These are phyloP conservation scores for Plecturocebus donacophilus DNA, from an alignment of 2,113 vertebrate species.

Conservation along the genomic window DNA sequence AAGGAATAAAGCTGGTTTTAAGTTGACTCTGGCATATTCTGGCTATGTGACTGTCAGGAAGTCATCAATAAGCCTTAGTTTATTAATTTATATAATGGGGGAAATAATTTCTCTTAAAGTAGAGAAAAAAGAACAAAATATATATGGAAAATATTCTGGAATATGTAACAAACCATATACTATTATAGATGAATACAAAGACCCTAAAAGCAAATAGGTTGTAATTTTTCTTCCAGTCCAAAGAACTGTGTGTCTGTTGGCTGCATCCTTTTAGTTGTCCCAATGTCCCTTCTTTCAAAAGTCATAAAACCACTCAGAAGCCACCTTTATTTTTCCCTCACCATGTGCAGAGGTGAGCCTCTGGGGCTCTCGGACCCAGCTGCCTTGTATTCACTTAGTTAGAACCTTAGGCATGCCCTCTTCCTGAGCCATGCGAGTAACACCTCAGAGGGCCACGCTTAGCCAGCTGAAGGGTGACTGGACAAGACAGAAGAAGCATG, in stretches of 20 bases:
- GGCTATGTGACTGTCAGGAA: not conserved
- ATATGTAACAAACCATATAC: not conserved
- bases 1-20: not conserved
- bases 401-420: not conserved
- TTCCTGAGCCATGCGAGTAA: not conserved
- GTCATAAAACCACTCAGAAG: not conserved
- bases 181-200: not conserved
- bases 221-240: not conserved
- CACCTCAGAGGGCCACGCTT: not conserved
- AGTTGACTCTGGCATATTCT: not conserved
- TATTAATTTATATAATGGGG: not conserved
- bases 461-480: not conserved
- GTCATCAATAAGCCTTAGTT: not conserved
- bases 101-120: not conserved
- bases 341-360: not conserved
- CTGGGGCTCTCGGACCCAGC: not conserved
- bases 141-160: not conserved
- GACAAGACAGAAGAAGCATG: not conserved
- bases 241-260: not conserved
- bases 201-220: not conserved
- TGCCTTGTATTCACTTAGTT: not conserved
- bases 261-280: not conserved
- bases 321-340: not conserved
- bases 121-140: constrained; percentile 33
- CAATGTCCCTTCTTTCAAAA: not conserved